Conservation (phyloP, 1,140 invertebrate species). For the Drosophila littoralis region DNA sequence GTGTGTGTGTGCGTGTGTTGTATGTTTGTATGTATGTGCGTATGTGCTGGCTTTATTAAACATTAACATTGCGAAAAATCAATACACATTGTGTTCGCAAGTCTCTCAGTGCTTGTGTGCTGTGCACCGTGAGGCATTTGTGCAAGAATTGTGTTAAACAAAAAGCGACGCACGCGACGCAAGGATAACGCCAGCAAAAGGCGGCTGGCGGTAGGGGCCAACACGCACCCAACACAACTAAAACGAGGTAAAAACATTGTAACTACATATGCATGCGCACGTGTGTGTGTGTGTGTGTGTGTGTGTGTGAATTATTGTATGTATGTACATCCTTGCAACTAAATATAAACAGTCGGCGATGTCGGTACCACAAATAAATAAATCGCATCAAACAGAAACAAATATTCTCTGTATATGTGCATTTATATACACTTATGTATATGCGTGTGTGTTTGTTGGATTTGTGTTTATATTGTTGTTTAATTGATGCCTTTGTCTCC, state of each 20-base stretch:
- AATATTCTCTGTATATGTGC: slow-evolving; percentile 4
- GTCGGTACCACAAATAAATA: slow-evolving; percentile 42
- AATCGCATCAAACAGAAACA: slow-evolving; percentile 23
- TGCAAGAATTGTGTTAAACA: slow-evolving; percentile 49
- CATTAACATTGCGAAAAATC: slow-evolving; percentile 65
- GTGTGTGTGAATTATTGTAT: not conserved
- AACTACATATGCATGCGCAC: slow-evolving; percentile 9
- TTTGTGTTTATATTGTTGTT: slow-evolving; percentile 36
- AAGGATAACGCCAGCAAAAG: slow-evolving; percentile 25
- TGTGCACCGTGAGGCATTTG: slow-evolving; percentile 10
- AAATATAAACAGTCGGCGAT: slow-evolving; percentile 46
- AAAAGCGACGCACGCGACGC: slow-evolving; percentile 9
- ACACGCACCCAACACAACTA: slow-evolving; percentile 33
- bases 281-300: not conserved
- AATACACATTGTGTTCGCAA: slow-evolving; percentile 38
- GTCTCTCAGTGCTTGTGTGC: slow-evolving; percentile 23
- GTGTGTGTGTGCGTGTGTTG: slow-evolving; percentile 16
- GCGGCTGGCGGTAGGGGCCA: slow-evolving; percentile 9
- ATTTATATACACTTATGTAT: not conserved
- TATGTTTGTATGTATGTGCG: slow-evolving; percentile 21
- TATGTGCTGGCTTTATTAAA: slow-evolving; percentile 48
- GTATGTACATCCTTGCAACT: slow-evolving; percentile 49
- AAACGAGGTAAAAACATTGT: slow-evolving; percentile 37
- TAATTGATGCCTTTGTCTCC: slow-evolving; percentile 50
- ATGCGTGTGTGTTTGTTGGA: not conserved